Conservation (phyloP, 2,888 invertebrate genomes). For the Ennomos fuscantarius region DNA sequence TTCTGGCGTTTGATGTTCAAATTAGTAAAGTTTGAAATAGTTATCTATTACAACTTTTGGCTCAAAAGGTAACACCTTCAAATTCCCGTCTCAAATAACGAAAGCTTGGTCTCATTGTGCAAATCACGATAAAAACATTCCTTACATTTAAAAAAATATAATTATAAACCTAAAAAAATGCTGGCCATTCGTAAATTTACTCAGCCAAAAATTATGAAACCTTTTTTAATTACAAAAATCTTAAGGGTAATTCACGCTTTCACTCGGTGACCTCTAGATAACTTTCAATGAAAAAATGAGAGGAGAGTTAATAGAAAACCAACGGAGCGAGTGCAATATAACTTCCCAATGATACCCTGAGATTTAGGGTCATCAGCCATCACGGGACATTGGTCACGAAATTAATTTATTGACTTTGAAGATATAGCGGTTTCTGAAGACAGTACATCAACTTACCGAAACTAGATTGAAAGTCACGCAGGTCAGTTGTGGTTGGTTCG, state of each 20-base stretch:
- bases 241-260: constrained; percentile 12
- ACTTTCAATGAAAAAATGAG: constrained; percentile 27
- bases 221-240: constrained; percentile 19
- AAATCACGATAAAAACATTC: too few relatives aligned
- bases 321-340: constrained; percentile 48
- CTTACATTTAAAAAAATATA: too few relatives aligned
- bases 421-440: constrained; percentile 35
- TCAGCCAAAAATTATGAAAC: constrained; percentile 11
- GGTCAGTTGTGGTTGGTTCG: too few relatives aligned
- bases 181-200: constrained; percentile 5
- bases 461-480: too few relatives aligned
- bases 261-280: constrained; percentile 18
- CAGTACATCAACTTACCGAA: constrained; percentile 23
- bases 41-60: not conserved
- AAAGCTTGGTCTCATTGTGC: too few relatives aligned
- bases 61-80: too few relatives aligned
- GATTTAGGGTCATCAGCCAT: constrained; percentile 57
- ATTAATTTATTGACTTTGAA: constrained; percentile 57
- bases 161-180: not conserved
- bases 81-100: too few relatives aligned
- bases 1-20: constrained; percentile 7
- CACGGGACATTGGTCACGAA: constrained; percentile 56
- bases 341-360: constrained; percentile 49
- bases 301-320: constrained; percentile 42
- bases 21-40: constrained; percentile 12